Evolutionary conservation across 2,113 vertebrate genomes (phyloP), one percentile per base, ranked within the genome.

Genomic region (Thymallus thymallus): DNA sequence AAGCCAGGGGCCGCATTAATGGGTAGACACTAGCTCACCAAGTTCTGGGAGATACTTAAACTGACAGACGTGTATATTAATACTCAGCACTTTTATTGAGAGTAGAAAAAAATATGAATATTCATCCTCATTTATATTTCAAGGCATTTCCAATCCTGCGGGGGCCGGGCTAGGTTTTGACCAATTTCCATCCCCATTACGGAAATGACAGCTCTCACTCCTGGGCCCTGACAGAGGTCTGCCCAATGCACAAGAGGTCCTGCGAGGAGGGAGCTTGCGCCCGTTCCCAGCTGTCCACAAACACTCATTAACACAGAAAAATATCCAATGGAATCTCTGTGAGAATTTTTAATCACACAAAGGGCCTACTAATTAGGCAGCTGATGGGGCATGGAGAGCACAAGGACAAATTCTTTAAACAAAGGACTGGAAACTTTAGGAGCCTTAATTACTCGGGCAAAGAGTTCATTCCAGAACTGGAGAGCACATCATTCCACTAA

Each of bases 341-440:
- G 95, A 98, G 97, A 98, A 98, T 99, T 97, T 97, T 97, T 98
- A 98, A 99, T 98, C 97, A 95, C 90, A 93, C 94, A 90, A 94
- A 96, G 90, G 92, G 94, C 95, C 95, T 95, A 96, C 96, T 99
- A 99, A 99, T 98, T 98, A 98, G 97, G 96, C 95, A 96, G 95
- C 96, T 97, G 97, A 98, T 98, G 97, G 97, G 96, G 95, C 96
- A 97, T 96, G 95, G 94, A 95, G 96, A 97, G 97, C 96, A 95
- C 97, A 98, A 99, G 97, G 97, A 99, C 97, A 86, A 98, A 98
- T 97, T 97, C 96, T 98, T 97, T 97, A 97, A 98, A 98, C 97
- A 98, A 98, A 98, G 97, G 96, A 98, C 96, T 95, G 94, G 94
- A 98, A 98, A 98, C 96, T 99, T 99, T 97, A 95, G 96, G 95